Conservation (phyloP, 1,140 invertebrate genomes). For the Drosophila tani region DNA sequence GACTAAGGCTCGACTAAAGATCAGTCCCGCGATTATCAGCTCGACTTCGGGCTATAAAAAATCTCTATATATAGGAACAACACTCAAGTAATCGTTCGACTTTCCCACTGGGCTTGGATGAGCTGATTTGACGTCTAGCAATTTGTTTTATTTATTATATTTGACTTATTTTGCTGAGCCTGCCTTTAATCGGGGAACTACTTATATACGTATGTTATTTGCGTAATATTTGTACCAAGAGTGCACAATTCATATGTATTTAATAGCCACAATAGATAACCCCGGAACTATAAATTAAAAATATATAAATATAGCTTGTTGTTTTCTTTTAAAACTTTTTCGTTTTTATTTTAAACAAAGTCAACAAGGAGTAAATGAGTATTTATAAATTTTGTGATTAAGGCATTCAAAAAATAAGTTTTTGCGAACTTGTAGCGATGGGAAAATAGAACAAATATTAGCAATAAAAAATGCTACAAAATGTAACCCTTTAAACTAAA, state of each 20-base stretch:
- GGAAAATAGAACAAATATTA: too few species aligned
- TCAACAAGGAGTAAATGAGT: background rate
- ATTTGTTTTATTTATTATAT: constrained; percentile 8
- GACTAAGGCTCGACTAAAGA: constrained; percentile 32
- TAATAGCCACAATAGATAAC: constrained; percentile 23
- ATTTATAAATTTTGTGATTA: background rate
- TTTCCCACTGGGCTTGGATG: background rate
- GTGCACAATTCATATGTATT: background rate
- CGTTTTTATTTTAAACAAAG: background rate
- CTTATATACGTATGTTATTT: constrained; percentile 13
- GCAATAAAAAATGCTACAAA: background rate
- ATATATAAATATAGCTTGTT: background rate
- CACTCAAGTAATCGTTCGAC: constrained; percentile 1
- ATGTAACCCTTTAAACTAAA: too few species aligned
- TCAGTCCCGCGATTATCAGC: constrained; percentile 24
- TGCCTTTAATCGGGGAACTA: background rate
- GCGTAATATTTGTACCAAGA: constrained; percentile 18
- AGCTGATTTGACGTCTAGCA: constrained; percentile 12
- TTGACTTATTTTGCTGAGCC: constrained; percentile 16
- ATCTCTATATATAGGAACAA: background rate
- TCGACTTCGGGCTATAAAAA: constrained; percentile 15
- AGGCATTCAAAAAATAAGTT: background rate
- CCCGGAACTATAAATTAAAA: constrained; percentile 3
- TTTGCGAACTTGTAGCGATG: too few species aligned
- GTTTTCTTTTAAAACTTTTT: background rate